phyloP scores from a whole-genome alignment of 2,113 vertebrate genomes.

The Trogon surrucura region DNA sequence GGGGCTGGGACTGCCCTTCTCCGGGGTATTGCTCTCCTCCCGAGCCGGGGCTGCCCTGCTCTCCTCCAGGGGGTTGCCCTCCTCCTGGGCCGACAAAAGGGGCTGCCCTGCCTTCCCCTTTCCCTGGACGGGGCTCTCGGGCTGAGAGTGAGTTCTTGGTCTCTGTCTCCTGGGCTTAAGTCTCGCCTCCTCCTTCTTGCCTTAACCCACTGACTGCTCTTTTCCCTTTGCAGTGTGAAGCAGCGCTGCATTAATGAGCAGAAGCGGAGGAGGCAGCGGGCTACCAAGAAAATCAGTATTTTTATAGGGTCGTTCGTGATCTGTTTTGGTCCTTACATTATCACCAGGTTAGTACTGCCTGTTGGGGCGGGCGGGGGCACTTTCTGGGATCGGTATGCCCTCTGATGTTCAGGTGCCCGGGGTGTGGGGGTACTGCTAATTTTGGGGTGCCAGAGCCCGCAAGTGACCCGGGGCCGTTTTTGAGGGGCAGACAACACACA shows the following conservation, averaged over 20 bases:
- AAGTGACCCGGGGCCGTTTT: rapidly evolving
- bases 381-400: background rate
- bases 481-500: background rate
- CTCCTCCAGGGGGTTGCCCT: background rate
- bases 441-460: background rate
- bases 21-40: background rate
- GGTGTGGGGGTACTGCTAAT: background rate
- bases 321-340: conserved; percentile 83
- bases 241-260: conserved; percentile 82
- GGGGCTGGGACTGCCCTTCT: background rate
- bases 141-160: rapidly evolving
- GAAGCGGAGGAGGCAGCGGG: conserved; percentile 76
- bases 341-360: conserved; percentile 78
- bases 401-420: rapidly evolving
- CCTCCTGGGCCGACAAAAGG: background rate
- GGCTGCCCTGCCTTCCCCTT: too few relatives aligned
- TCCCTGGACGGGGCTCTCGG: background rate
- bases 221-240: conserved; percentile 76
- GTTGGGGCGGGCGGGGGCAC: background rate
- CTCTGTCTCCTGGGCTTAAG: background rate
- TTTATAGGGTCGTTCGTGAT: conserved; percentile 84
- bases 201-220: background rate
- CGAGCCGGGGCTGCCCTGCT: too few relatives aligned
- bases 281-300: conserved; percentile 82
- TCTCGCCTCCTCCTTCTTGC: background rate